Base-by-base conservation (phyloP, 2,888 invertebrate genomes). In the Drosophila eohydei region DNA sequence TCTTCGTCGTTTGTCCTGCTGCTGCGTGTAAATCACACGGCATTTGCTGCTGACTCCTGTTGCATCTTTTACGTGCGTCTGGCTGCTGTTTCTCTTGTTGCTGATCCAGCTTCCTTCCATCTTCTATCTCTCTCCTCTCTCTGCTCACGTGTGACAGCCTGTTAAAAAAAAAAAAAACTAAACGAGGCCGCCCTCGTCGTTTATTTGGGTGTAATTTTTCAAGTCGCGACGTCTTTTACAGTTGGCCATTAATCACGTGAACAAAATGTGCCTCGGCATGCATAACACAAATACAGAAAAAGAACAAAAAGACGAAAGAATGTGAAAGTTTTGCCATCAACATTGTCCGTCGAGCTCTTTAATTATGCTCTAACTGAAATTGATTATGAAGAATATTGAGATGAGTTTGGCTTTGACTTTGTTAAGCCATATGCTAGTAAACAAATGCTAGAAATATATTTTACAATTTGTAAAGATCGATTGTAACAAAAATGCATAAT, bases 191-290 rank as follows among this genome's bases (percentile, higher is more conserved):
- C 64, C 78, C 79, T 63, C 54, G 66, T 85, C 90, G 82, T 90
- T 90, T 82, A 69, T 80, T 88, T 80, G 74, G 70, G 68, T 78
- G 83, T 84, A 89, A 87, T 90, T 87, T 87, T 90, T 90, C 87
- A 88, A 90, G 80, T 80, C 80, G 90, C 88, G 88, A 82, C 89
- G 80, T 90, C 90, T 89, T 84, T 80, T 78, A 68, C 83, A 78
- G 71, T 70, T 75, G 67, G 48, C 69, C 90, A 88, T 88, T 88
- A 88, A 88, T 88, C 87, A 88, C 78, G 71, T 64, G 69, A 73
- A 58, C 80, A 82, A 83, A 87, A 89, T 88, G 90, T 77, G 77
- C 74, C 52, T 55, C 77, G 56, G 74, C 89, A 74, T 71, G 80
- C 74, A 70, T 44, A 75, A 41, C 66, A 62, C 59, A 76, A 63